These are phyloP conservation scores for Sparidentex hasta DNA, from an alignment of 2,797 vertebrate genomes.

Conservation along the genomic window DNA sequence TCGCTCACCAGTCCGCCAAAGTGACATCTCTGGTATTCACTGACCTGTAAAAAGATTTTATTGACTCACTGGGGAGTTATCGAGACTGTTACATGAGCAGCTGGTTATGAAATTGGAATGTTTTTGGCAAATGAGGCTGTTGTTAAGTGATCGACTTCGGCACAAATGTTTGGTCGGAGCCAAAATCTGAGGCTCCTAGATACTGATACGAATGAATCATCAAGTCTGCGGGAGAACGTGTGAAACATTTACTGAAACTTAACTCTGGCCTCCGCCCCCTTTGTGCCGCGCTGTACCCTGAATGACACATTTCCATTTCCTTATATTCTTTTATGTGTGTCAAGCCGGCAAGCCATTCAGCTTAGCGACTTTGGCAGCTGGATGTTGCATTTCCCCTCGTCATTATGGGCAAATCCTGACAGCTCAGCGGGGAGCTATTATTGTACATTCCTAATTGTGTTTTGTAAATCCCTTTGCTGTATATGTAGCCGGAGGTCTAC, in stretches of 20 bases:
- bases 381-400: constrained; percentile 19
- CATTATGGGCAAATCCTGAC: constrained; percentile 33
- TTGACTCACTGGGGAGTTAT: constrained; percentile 22
- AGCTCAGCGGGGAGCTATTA: constrained; percentile 27
- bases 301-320: constrained; percentile 35
- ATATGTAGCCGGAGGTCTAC: constrained; percentile 15
- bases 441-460: constrained; percentile 3
- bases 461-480: constrained; percentile 23
- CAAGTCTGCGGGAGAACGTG: constrained; percentile 3
- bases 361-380: neutral
- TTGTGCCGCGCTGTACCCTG: neutral
- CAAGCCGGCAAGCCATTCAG: neutral
- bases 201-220: constrained; percentile 10
- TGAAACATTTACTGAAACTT: constrained; percentile 22
- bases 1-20: constrained; percentile 19
- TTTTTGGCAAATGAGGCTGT: constrained; percentile 1
- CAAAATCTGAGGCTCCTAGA: neutral
- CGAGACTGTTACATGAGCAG: constrained; percentile 24
- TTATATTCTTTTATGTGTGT: constrained; percentile 30
- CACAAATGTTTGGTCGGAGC: neutral
- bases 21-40: constrained; percentile 31
- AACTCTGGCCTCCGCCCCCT: neutral
- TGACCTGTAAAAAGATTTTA: constrained; percentile 37
- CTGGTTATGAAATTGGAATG: constrained; percentile 42
- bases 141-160: constrained; percentile 17